These are phyloP conservation scores for Peromyscus leucopus DNA, from an alignment of 2,113 vertebrate species.

Conservation along the genomic window DNA sequence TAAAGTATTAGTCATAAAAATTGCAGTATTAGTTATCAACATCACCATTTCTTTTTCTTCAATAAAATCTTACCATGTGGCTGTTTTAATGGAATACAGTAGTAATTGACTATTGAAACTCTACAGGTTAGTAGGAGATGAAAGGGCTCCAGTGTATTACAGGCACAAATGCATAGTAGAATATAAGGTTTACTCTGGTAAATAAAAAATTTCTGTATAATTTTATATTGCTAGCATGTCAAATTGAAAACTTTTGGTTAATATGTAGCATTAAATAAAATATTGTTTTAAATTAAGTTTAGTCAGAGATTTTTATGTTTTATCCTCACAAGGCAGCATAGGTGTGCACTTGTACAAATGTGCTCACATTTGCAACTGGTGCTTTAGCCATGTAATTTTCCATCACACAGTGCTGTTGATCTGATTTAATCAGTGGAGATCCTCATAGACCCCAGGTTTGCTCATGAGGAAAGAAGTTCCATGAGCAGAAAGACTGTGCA, in stretches of 20 bases:
- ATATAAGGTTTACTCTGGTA: neutral
- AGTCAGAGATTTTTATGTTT: neutral
- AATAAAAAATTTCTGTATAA: neutral
- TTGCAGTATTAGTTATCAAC: neutral
- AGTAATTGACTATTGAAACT: neutral
- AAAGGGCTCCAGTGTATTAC: neutral
- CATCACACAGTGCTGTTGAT: neutral
- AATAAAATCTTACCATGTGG: neutral
- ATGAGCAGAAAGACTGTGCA: neutral
- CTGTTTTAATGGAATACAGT: neutral
- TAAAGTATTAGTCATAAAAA: neutral
- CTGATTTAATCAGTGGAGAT: neutral
- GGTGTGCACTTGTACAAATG: neutral
- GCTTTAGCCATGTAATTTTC: neutral
- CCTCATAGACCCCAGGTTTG: neutral
- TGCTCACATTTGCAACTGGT: neutral
- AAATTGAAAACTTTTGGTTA: neutral
- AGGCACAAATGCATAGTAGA: neutral
- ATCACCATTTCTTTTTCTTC: neutral
- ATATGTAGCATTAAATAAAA: neutral
- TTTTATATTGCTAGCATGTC: neutral
- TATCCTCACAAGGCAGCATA: neutral
- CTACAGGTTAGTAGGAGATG: neutral
- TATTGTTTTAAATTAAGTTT: neutral
- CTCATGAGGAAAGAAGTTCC: neutral